Conservation (phyloP, 2,113 vertebrate species). For the Cricetomys ansorgei region DNA sequence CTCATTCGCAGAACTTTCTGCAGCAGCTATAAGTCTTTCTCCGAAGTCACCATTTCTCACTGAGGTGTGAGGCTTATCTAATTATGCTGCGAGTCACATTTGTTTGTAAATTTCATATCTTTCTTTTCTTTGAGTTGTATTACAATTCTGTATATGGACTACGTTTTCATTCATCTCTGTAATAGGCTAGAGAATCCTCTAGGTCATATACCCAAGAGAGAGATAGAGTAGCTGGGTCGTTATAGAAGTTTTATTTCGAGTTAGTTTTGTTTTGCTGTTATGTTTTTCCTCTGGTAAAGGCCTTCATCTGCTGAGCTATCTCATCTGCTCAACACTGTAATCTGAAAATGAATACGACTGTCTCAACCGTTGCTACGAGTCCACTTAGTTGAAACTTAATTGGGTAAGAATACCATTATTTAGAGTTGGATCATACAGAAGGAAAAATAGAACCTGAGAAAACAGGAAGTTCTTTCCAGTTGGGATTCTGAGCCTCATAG, state of each 20-base stretch:
- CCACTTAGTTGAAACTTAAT: not conserved
- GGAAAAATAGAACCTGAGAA: not conserved
- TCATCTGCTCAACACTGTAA: not conserved
- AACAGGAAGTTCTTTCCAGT: not conserved
- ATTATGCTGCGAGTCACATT: not conserved
- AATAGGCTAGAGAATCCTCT: not conserved
- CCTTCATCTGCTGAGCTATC: not conserved
- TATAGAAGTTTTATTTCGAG: not conserved
- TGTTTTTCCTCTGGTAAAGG: not conserved
- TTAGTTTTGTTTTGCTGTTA: not conserved
- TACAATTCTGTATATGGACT: not conserved
- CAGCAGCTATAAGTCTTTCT: not conserved
- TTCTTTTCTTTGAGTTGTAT: not conserved
- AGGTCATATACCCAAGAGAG: fast-evolving
- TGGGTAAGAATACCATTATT: not conserved
- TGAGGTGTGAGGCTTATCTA: not conserved
- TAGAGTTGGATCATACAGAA: not conserved
- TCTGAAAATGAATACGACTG: not conserved
- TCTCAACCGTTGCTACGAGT: not conserved
- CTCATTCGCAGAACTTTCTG: not conserved
- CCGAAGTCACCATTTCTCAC: not conserved
- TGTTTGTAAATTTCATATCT: not conserved
- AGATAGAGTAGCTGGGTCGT: not conserved
- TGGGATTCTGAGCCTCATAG: not conserved
- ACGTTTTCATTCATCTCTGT: not conserved